These are phyloP conservation scores for Coturnix japonica DNA, from an alignment of 2,113 vertebrate genomes.

Conservation along the genomic window DNA sequence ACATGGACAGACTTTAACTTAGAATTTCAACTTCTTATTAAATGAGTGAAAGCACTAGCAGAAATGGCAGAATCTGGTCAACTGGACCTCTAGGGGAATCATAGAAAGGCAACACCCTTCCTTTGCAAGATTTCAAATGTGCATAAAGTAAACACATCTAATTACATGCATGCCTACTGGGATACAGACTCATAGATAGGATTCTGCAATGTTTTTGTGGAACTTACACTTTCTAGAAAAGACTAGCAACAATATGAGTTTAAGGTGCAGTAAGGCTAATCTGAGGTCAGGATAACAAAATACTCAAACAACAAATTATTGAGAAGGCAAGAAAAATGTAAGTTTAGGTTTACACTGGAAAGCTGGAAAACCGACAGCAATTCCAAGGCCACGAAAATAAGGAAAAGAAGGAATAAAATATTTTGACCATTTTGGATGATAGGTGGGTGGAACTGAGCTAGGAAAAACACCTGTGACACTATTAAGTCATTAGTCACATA, in stretches of 20 bases:
- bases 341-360: background rate
- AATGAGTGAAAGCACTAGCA: background rate
- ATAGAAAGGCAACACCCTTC: background rate
- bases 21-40: background rate
- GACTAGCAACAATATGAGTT: background rate
- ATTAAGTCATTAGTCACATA: slow-evolving; percentile 45
- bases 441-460: slow-evolving; percentile 13
- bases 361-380: background rate
- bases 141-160: background rate
- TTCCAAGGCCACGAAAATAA: background rate
- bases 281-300: background rate
- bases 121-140: background rate
- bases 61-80: background rate
- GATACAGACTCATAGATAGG: background rate
- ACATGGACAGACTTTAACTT: background rate
- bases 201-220: background rate
- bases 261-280: background rate
- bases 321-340: background rate
- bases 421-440: background rate
- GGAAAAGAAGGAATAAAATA: background rate
- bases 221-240: background rate
- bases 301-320: background rate
- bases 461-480: slow-evolving; percentile 6
- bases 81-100: background rate
- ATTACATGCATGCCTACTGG: background rate